Evolutionary conservation across 2,113 vertebrate species (phyloP), one percentile per base, ranked within the genome.

Genomic region (Saimiri boliviensis): DNA sequence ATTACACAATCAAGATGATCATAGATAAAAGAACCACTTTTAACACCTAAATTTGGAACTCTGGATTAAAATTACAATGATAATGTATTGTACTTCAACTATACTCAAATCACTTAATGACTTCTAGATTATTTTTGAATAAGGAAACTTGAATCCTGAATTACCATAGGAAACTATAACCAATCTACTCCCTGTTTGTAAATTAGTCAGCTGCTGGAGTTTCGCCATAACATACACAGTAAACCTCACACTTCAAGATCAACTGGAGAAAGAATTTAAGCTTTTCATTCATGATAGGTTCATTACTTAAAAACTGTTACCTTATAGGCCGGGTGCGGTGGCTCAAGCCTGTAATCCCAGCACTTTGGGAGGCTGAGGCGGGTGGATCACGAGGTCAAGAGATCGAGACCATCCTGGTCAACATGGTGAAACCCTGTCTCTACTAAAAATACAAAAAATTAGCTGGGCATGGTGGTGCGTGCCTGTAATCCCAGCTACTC

Each of bases 181-280:
- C 45, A 58, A 80, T 89, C 54, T 68, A 56, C 12, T 73, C 10
- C 5, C 2, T 91, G 30, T 47, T 92, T n/a, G 93, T 83, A 89
- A 91, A 45, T 89, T 49, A 89, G 60, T 42, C 35, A 37, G 10
- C 66, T 86, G 20, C 23, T 90, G 76, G 84, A 63, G 14, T 90
- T 86, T 54, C 47, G 40, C 80, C 58, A 79, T 66, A 71, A 56
- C 32, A 84, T 45, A 47, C 16, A 93, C 2, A 77, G n/a, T 58
- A 66, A 93, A 77, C 3, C 5, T 81, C 84, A 89, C 23, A 54
- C 17, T 35, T 95, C 42, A 93, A 91, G 71, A 37, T 23, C 54
- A 94, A 77, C 54, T 73, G 23, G 27, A 96, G 80, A 89, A 81
- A 93, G 56, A 89, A 77, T 82, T 63, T 86, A 91, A 91, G 37